Base-by-base conservation (phyloP, 2,797 vertebrate genomes). In the Falco novaeseelandiae region DNA sequence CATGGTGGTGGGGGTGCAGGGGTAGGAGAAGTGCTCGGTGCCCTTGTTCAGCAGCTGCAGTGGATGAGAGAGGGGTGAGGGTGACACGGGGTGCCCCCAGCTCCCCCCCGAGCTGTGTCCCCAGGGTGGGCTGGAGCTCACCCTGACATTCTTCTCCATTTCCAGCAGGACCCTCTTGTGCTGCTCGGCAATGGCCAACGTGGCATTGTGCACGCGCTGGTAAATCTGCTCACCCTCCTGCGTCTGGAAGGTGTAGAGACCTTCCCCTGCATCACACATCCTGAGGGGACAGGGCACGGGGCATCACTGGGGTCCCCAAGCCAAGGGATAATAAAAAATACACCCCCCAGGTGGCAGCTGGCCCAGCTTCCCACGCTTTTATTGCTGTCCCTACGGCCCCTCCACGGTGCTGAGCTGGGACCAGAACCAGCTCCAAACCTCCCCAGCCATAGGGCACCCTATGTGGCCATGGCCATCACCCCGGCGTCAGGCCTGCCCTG, bases 221-320 rank as follows among this genome's bases (percentile, higher is more conserved):
- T 99, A 99, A 96, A 99, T 99, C 98, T 99, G 99, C 86, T 99
- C 99, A 1, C 99, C 99, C 29, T 99, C 99, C 95, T 99, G 98
- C 0, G 99, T 99, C 98, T 99, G 99, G 97, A 99, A 99, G 59
- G 99, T 99, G 98, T 99, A 99, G 76, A 99, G 99, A 22, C 99
- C 99, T 97, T 99, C 99, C 1, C 99, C 99, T 1, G 99, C 99
- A 0, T 99, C 99, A 9, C 99, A 99, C 99, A 99, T 99, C 98
- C 99, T 99, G 93, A 4, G 3, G 94, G 90, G 70, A 78, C 2
- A 2, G 42, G 65, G 73, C 36, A 59, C 0, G 0, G 55, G 5
- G 5, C 0, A 4, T 74, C 84, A 83, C 38, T 1, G 2, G 30
- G 5, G 13, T 72, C 66, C 77, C 51, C 73, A 61, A 51, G 54